Conservation (phyloP, 2,888 invertebrate species). For the Euplagia quadripunctaria region DNA sequence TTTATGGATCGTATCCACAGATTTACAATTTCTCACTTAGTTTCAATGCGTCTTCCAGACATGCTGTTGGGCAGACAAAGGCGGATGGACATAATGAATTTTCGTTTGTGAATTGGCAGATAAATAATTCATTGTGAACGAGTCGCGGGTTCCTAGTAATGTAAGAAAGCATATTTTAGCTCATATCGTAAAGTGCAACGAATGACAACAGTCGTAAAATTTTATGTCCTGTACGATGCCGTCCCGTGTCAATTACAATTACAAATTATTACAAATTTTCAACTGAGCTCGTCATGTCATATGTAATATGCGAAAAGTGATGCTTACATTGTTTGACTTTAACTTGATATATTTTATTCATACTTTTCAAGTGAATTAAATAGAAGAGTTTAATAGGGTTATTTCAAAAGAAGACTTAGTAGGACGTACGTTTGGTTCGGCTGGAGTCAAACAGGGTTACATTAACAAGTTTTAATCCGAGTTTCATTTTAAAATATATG, state of each 20-base stretch:
- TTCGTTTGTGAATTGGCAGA: conserved; percentile 75
- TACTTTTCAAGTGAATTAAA: neutral
- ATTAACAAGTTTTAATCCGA: neutral
- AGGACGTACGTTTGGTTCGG: neutral
- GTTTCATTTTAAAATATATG: too few species aligned
- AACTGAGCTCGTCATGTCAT: conserved; percentile 64
- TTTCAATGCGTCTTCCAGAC: conserved; percentile 65
- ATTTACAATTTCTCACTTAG: conserved; percentile 74
- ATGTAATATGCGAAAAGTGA: conserved; percentile 65
- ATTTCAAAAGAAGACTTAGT: neutral
- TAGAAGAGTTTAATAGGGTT: neutral
- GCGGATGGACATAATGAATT: conserved; percentile 71
- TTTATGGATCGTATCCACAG: conserved; percentile 63
- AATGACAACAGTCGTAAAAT: conserved; percentile 83
- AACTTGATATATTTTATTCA: conserved; percentile 29
- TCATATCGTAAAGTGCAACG: conserved; percentile 81
- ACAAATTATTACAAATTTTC: conserved; percentile 85
- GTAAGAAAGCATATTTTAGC: conserved; percentile 78
- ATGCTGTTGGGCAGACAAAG: conserved; percentile 66
- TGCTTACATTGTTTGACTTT: conserved; percentile 65
- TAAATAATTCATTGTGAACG: conserved; percentile 83
- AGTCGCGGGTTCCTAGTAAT: conserved; percentile 74
- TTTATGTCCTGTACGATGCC: conserved; percentile 77
- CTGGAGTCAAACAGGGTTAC: too few species aligned
- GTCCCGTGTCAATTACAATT: conserved; percentile 83